phyloP scores from a whole-genome alignment of 2,888 invertebrate species.

The Andrena marginata region DNA sequence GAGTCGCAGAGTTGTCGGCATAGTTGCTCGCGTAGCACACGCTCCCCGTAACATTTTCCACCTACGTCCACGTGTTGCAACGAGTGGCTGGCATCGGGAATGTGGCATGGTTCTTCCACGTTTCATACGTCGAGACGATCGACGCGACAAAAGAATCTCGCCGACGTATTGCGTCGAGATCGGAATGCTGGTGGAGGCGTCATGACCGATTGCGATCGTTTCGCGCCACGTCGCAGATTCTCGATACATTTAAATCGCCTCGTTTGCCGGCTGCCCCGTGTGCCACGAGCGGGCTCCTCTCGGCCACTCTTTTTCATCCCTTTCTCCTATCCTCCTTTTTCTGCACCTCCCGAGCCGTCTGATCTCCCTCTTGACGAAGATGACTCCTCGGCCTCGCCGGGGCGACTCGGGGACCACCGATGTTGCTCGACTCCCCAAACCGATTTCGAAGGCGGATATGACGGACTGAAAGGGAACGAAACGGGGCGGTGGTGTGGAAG shows the following conservation, averaged over 20 bases:
- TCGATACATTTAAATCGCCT: conserved; percentile 77
- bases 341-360: neutral
- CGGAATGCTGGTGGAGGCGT: conserved; percentile 67
- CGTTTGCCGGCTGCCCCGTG: conserved; percentile 65
- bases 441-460: conserved; percentile 8
- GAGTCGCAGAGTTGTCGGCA: neutral
- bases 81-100: conserved; percentile 32
- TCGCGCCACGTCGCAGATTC: conserved; percentile 69
- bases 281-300: conserved; percentile 15
- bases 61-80: conserved; percentile 52
- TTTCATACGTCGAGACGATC: conserved; percentile 48
- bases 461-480: no score
- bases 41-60: conserved; percentile 44
- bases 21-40: neutral
- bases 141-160: conserved; percentile 57
- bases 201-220: conserved; percentile 74
- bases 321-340: neutral
- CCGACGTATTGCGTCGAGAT: conserved; percentile 60
- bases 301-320: neutral
- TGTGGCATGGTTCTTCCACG: conserved; percentile 40
- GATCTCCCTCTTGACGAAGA: conserved; percentile 35
- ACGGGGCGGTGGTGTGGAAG: neutral
- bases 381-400: conserved; percentile 38
- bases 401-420: conserved; percentile 48
- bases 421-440: conserved; percentile 34